phyloP scores from a whole-genome alignment of 2,113 vertebrate species.

The Poeciliopsis turrubarensis region DNA sequence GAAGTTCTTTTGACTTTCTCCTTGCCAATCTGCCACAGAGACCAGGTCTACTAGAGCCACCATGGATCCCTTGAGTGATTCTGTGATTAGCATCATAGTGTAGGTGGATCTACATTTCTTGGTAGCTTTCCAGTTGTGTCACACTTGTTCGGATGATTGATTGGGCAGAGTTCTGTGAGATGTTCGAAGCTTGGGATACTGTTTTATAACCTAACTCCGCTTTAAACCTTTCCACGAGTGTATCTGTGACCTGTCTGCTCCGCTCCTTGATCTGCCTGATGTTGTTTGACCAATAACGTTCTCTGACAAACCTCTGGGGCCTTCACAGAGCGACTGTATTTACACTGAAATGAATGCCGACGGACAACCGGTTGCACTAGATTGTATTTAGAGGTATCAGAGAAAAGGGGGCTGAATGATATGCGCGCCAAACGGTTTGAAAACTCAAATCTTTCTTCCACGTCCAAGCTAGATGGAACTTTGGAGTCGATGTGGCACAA shows the following conservation, averaged over 20 bases:
- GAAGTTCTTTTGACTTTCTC: neutral
- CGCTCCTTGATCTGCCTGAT: neutral
- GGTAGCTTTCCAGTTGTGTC: neutral
- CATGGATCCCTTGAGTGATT: neutral
- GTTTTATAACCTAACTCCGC: too few relatives aligned
- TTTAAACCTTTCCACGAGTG: too few relatives aligned
- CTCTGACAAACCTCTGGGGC: neutral
- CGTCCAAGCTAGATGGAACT: neutral
- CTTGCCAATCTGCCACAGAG: neutral
- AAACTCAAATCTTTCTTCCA: too few relatives aligned
- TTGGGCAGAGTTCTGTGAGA: too few relatives aligned
- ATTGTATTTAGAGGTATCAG: neutral
- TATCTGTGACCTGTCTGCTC: neutral
- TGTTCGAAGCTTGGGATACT: too few relatives aligned
- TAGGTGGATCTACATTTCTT: neutral
- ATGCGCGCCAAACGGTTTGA: neutral
- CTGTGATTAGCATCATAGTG: neutral
- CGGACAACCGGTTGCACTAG: neutral
- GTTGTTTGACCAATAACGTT: neutral
- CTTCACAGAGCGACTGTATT: neutral
- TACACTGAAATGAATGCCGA: neutral
- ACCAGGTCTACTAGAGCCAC: neutral
- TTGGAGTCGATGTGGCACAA: neutral
- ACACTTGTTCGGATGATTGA: neutral
- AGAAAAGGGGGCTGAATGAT: neutral